Evolutionary conservation across 2,113 vertebrate genomes (phyloP).

Genomic region (Saimiri boliviensis): DNA sequence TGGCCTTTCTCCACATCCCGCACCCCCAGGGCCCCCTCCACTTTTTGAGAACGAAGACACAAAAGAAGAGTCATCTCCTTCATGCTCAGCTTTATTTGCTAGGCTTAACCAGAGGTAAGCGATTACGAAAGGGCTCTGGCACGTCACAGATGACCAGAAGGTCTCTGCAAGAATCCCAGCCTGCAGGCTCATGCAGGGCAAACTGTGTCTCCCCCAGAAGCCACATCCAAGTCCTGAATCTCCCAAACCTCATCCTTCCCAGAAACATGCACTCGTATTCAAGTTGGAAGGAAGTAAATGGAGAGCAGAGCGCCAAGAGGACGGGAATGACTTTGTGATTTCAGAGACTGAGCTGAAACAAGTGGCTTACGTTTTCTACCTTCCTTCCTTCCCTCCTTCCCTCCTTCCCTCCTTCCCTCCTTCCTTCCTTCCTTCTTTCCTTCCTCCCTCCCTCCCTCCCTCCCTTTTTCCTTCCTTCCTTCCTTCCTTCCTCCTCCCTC

Average conservation of each 20-base stretch:
- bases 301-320: conserved; percentile 92
- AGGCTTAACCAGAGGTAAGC: conserved; percentile 94
- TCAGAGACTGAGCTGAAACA: conserved; percentile 95
- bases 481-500: fast-evolving
- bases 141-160: not conserved
- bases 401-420: too few species aligned
- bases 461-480: too few species aligned
- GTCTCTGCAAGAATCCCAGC: not conserved
- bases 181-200: not conserved
- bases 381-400: too few species aligned
- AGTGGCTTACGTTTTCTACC: conserved; percentile 87
- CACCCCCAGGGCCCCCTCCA: conserved; percentile 88
- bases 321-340: conserved; percentile 92
- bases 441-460: too few species aligned
- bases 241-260: not conserved
- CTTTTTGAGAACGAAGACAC: conserved; percentile 73
- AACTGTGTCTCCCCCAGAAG: not conserved
- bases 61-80: conserved; percentile 75
- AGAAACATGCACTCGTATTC: not conserved
- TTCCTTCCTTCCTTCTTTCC: too few species aligned
- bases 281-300: not conserved
- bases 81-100: conserved; percentile 90
- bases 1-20: conserved; percentile 62
- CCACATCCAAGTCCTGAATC: not conserved
- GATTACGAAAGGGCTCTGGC: not conserved